A percentile compares a stretch with the other conserved stretches of the same genome.
These are phyloP conservation scores for Entomobrya multifasciata DNA, from an alignment of 2,888 invertebrate species.

Conservation along the genomic window DNA sequence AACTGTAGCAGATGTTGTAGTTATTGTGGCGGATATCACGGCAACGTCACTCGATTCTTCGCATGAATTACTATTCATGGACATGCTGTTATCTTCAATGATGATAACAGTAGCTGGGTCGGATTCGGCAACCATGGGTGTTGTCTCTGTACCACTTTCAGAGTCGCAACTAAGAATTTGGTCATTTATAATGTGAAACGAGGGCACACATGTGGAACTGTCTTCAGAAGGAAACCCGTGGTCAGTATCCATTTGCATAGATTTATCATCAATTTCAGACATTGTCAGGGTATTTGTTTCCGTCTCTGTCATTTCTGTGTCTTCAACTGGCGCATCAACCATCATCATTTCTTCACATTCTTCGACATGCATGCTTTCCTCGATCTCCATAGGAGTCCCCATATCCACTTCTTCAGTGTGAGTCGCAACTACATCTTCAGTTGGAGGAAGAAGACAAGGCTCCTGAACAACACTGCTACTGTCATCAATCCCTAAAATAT, in stretches of 20 bases:
- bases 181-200: background rate
- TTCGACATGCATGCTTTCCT: slow-evolving; percentile 1
- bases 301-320: background rate
- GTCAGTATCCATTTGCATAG: slow-evolving; percentile 69
- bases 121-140: background rate
- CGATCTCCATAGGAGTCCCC: slow-evolving; percentile 60
- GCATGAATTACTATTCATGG: slow-evolving; percentile 22
- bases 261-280: slow-evolving; percentile 53
- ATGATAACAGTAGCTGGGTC: background rate
- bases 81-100: background rate
- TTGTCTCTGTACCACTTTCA: background rate
- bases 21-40: slow-evolving; percentile 64
- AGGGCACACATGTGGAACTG: slow-evolving; percentile 1
- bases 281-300: slow-evolving; percentile 37
- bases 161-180: background rate
- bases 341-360: slow-evolving; percentile 3
- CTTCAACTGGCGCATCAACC: background rate
- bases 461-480: slow-evolving; percentile 6
- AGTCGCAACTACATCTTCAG: background rate
- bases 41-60: slow-evolving; percentile 5
- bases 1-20: slow-evolving; percentile 41
- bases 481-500: slow-evolving; percentile 61
- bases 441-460: background rate
- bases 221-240: slow-evolving; percentile 9
- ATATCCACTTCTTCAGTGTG: background rate